Conservation (phyloP, 2,888 invertebrate species). For the Coleophora flavipennella region DNA sequence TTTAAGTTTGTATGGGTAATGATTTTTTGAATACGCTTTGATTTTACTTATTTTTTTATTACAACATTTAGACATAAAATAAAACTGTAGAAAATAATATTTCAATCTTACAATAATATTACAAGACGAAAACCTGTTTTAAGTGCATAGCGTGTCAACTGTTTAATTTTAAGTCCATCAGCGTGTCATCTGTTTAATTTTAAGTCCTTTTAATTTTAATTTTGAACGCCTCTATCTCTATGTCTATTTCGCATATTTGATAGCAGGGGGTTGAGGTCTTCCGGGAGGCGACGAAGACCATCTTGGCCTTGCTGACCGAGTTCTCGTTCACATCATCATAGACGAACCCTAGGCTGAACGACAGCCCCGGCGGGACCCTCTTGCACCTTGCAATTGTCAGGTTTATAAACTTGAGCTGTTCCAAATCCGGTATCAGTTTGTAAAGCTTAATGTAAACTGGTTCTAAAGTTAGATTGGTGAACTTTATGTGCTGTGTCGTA, state of each 20-base stretch:
- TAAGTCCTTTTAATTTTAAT: slow-evolving; percentile 18
- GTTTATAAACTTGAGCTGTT: slow-evolving; percentile 53
- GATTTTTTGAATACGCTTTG: too few relatives aligned
- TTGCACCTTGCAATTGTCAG: slow-evolving; percentile 43
- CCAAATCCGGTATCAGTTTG: slow-evolving; percentile 49
- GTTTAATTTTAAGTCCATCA: background rate
- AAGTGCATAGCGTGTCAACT: too few relatives aligned
- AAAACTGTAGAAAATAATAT: too few relatives aligned
- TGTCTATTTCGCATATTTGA: slow-evolving; percentile 56
- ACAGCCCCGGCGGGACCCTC: slow-evolving; percentile 54
- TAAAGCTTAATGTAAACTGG: slow-evolving; percentile 54
- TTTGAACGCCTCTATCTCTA: slow-evolving; percentile 40
- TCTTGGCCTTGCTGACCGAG: slow-evolving; percentile 36
- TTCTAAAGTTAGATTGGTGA: slow-evolving; percentile 47
- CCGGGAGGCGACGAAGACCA: slow-evolving; percentile 55
- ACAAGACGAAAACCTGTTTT: too few relatives aligned
- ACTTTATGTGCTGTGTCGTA: slow-evolving; percentile 45
- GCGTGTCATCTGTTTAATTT: background rate
- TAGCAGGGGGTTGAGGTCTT: slow-evolving; percentile 58
- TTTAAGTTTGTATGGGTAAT: too few relatives aligned
- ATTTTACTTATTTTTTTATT: too few relatives aligned
- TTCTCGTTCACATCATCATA: slow-evolving; percentile 54
- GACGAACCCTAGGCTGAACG: slow-evolving; percentile 46
- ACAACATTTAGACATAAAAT: too few relatives aligned
- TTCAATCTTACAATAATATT: too few relatives aligned